phyloP scores from a whole-genome alignment of 2,113 vertebrate genomes.

The Misgurnus anguillicaudatus region DNA sequence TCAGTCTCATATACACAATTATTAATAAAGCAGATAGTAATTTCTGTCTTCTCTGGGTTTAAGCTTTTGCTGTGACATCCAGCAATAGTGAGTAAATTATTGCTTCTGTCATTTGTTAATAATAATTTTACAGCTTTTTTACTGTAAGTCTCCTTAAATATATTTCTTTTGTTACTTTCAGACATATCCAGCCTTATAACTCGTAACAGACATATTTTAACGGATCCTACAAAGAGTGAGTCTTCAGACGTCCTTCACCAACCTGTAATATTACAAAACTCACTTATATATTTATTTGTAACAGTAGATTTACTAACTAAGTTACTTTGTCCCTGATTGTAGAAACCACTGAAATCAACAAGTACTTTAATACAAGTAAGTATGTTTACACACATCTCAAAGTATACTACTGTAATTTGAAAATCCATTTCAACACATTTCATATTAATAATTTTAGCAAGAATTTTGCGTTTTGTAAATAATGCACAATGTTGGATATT shows the following conservation, averaged over 20 bases:
- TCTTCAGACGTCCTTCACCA: neutral
- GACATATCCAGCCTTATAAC: neutral
- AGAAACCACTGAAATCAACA: neutral
- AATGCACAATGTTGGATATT: too few relatives aligned
- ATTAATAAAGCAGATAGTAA: too few relatives aligned
- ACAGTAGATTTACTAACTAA: neutral
- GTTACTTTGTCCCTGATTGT: neutral
- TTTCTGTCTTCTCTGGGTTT: neutral
- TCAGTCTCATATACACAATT: neutral
- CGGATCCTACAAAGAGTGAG: neutral
- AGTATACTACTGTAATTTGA: too few relatives aligned
- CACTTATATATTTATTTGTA: neutral
- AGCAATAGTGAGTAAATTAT: neutral
- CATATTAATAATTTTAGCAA: too few relatives aligned
- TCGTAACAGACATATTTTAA: neutral
- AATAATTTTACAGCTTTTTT: too few relatives aligned
- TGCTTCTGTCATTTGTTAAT: too few relatives aligned
- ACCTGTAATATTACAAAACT: neutral
- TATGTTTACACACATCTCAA: neutral
- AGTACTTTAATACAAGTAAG: constrained; percentile 9
- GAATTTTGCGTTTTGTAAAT: too few relatives aligned
- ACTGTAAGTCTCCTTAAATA: neutral
- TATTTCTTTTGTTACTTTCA: neutral
- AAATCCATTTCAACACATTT: too few relatives aligned
- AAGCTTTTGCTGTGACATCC: constrained; percentile 2